Conservation (phyloP, 2,888 invertebrate genomes). For the Dorcus hopei region DNA sequence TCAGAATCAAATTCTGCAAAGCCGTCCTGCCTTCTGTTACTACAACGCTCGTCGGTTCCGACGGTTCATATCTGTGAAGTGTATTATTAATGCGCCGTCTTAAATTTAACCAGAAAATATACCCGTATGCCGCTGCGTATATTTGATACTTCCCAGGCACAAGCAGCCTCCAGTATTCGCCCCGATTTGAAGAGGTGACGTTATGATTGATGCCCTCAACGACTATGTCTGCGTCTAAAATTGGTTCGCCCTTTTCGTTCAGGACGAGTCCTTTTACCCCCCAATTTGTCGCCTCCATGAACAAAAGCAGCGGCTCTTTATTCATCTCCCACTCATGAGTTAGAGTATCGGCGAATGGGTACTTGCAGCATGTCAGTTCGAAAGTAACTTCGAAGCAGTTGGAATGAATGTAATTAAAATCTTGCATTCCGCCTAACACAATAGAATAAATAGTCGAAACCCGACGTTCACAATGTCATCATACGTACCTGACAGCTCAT, state of each 20-base stretch:
- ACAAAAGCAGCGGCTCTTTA: slow-evolving; percentile 78
- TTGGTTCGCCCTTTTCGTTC: slow-evolving; percentile 55
- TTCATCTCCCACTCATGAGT: slow-evolving; percentile 81
- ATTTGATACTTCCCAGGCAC: slow-evolving; percentile 83
- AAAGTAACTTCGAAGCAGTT: slow-evolving; percentile 97
- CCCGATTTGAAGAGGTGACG: slow-evolving; percentile 72
- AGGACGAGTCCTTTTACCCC: slow-evolving; percentile 71
- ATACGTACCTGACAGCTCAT: slow-evolving; percentile 68
- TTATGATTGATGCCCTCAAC: slow-evolving; percentile 78
- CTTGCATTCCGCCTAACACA: slow-evolving; percentile 89
- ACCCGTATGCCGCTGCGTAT: slow-evolving; percentile 72
- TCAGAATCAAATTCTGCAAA: slow-evolving; percentile 48
- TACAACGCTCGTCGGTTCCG: slow-evolving; percentile 44
- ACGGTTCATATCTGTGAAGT: slow-evolving; percentile 53
- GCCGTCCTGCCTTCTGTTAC: slow-evolving; percentile 46
- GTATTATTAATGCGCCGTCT: neutral
- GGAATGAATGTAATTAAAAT: slow-evolving; percentile 93
- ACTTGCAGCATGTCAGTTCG: slow-evolving; percentile 96
- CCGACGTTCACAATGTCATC: neutral
- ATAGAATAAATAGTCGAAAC: slow-evolving; percentile 14
- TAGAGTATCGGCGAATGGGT: slow-evolving; percentile 69
- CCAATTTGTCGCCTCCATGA: slow-evolving; percentile 77
- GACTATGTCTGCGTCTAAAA: slow-evolving; percentile 71
- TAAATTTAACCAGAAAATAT: slow-evolving; percentile 31
- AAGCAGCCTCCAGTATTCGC: slow-evolving; percentile 93